Base-by-base conservation (phyloP, 1,140 invertebrate species). In the Vollenhovia emeryi region DNA sequence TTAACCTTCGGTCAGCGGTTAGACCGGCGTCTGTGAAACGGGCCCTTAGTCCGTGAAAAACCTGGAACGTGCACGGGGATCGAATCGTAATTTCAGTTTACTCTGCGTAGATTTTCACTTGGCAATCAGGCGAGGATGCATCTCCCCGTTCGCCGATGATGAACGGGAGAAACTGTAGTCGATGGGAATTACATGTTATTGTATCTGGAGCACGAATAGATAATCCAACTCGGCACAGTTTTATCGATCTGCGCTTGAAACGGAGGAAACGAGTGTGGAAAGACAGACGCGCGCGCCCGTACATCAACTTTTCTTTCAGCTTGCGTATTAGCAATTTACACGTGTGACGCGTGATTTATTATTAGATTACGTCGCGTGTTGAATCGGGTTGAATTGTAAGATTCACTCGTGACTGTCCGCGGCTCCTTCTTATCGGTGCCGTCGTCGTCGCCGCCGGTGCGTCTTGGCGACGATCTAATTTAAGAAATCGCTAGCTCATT, bases 401-500 rank as follows among this genome's bases (percentile, higher is more conserved):
- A 33, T 33, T 64, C 7, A 45, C 15, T 48, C 5, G 30, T 8
- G 7, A n/a, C 18, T 11, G 48, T 21, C 0, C 6, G 8, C 3
- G 5, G 24, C 7, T 48, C 2, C 33, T 78, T 48, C 33, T 73
- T 36, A 33, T 62, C 11, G 27, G n/a, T n/a, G n/a, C n/a, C 24
- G 24, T 0, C 7, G 18, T 11, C 24, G 33, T 3, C 40, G 15
- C 33, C 24, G 9, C 11, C 9, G 27, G 30, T 48, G 24, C 18
- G 40, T 18, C 13, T 27, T n/a, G 24, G 8, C 40, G 9, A 1
- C 24, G 4, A 78, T 78, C n/a, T 64, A 64, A 64, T 78, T 78
- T 33, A 48, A 33, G 13, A 62, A 78, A 64, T 36, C 48, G 40
- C 75, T 66, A 66, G 40, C 13, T 78, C 57, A 76, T 64, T 78